Evolutionary conservation across 2,113 vertebrate species (phyloP).

Genomic region (Pithys albifrons): DNA sequence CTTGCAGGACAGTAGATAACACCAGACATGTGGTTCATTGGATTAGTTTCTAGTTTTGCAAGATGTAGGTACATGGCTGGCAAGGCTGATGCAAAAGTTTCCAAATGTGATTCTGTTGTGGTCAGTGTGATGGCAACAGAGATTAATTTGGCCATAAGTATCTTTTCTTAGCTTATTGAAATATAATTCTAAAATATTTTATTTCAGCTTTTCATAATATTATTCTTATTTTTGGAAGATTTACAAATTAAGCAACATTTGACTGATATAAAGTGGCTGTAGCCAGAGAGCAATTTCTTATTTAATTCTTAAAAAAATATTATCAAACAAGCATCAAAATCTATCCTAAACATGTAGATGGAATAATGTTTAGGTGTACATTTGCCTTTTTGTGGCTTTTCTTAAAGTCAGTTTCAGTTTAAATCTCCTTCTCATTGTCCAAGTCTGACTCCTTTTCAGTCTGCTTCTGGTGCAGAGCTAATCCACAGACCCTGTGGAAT

Average conservation of each 20-base stretch:
- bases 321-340: background rate
- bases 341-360: background rate
- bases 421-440: background rate
- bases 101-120: background rate
- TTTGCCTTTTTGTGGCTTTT: background rate
- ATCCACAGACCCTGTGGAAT: background rate
- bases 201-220: conserved; percentile 50
- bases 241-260: conserved; percentile 13
- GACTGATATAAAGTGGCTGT: background rate
- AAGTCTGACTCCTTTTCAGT: background rate
- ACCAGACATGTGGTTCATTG: background rate
- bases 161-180: conserved; percentile 57
- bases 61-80: background rate
- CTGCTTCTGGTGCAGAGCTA: background rate
- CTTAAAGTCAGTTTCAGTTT: background rate
- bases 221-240: conserved; percentile 59
- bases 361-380: background rate
- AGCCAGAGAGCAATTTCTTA: background rate
- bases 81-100: background rate
- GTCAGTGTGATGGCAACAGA: conserved; percentile 25
- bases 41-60: background rate
- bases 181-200: conserved; percentile 49
- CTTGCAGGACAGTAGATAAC: background rate
- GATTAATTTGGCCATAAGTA: conserved; percentile 37
- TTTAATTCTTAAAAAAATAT: background rate